phyloP scores from a whole-genome alignment of 2,888 invertebrate species.

The Pocota personata region DNA sequence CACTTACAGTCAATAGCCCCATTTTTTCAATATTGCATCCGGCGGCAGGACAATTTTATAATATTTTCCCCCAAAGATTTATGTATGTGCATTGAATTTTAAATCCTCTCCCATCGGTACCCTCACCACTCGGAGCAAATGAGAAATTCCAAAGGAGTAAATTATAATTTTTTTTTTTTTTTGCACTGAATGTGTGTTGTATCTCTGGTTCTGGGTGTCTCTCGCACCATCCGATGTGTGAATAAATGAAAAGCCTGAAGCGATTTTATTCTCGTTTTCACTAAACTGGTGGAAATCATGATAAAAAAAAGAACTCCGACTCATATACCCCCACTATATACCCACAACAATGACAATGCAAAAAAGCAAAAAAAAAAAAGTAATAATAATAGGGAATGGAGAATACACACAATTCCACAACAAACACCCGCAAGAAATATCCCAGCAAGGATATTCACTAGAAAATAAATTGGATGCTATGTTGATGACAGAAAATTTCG shows the following conservation, averaged over 20 bases:
- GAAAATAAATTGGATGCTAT: conserved; percentile 66
- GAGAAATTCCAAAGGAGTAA: conserved; percentile 23
- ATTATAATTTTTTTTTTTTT: conserved; percentile 47
- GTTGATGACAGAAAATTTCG: conserved; percentile 65
- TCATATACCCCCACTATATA: not conserved
- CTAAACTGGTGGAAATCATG: conserved; percentile 33
- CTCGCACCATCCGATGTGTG: conserved; percentile 29
- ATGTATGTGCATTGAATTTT: conserved; percentile 46
- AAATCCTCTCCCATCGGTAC: not conserved
- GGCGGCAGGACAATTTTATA: conserved; percentile 31
- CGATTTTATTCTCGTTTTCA: conserved; percentile 36
- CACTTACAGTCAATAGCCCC: conserved; percentile 54
- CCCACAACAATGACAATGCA: conserved; percentile 23
- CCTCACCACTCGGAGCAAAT: not conserved
- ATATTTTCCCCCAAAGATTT: conserved; percentile 35
- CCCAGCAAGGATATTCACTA: conserved; percentile 45
- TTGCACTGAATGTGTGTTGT: conserved; percentile 40
- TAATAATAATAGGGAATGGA: conserved; percentile 37
- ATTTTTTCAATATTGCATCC: conserved; percentile 46
- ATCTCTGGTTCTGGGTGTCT: not conserved
- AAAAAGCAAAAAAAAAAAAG: conserved; percentile 1
- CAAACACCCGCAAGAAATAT: conserved; percentile 50
- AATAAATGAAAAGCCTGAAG: conserved; percentile 52
- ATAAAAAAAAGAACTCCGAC: conserved; percentile 8
- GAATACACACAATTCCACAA: not conserved